Percentiles rank a stretch among this genome's conserved stretches.
phyloP scores from a whole-genome alignment of 2,888 invertebrate genomes.

The Sinhomidia bicolor region DNA sequence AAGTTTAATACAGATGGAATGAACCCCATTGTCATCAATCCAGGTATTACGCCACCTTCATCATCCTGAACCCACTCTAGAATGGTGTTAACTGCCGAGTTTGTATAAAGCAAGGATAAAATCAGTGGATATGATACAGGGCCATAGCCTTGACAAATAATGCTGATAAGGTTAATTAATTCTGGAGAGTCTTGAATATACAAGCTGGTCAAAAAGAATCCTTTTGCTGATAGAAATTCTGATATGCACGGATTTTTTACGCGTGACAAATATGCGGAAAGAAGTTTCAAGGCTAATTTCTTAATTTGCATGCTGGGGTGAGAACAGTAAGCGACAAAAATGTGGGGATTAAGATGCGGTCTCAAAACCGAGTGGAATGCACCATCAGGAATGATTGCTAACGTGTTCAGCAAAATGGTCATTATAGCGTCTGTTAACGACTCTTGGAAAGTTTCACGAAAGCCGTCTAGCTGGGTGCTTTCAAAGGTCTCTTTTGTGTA shows the following conservation, averaged over 20 bases:
- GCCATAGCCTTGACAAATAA: slow-evolving; percentile 78
- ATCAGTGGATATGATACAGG: slow-evolving; percentile 77
- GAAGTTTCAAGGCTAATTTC: slow-evolving; percentile 76
- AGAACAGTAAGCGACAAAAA: slow-evolving; percentile 78
- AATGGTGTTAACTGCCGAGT: slow-evolving; percentile 74
- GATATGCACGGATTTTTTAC: slow-evolving; percentile 75
- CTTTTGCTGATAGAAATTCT: slow-evolving; percentile 76
- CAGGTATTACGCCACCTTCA: slow-evolving; percentile 74
- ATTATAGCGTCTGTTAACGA: slow-evolving; percentile 79
- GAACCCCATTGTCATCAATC: slow-evolving; percentile 78
- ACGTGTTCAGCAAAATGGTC: slow-evolving; percentile 78
- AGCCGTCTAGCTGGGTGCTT: slow-evolving; percentile 73
- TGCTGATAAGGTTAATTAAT: slow-evolving; percentile 66
- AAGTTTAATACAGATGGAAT: slow-evolving; percentile 76
- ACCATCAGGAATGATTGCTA: slow-evolving; percentile 79
- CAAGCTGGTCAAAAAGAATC: slow-evolving; percentile 77
- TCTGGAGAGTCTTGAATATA: slow-evolving; percentile 76
- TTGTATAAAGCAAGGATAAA: slow-evolving; percentile 75
- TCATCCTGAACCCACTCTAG: slow-evolving; percentile 77
- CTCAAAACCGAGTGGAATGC: slow-evolving; percentile 77
- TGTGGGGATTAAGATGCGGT: slow-evolving; percentile 75
- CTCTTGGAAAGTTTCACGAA: slow-evolving; percentile 78
- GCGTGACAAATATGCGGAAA: slow-evolving; percentile 77
- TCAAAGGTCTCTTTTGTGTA: slow-evolving; percentile 71
- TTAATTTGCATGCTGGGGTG: slow-evolving; percentile 77